These are phyloP conservation scores for Cynopterus brachyotis DNA, from an alignment of 2,113 vertebrate genomes.

Conservation along the genomic window DNA sequence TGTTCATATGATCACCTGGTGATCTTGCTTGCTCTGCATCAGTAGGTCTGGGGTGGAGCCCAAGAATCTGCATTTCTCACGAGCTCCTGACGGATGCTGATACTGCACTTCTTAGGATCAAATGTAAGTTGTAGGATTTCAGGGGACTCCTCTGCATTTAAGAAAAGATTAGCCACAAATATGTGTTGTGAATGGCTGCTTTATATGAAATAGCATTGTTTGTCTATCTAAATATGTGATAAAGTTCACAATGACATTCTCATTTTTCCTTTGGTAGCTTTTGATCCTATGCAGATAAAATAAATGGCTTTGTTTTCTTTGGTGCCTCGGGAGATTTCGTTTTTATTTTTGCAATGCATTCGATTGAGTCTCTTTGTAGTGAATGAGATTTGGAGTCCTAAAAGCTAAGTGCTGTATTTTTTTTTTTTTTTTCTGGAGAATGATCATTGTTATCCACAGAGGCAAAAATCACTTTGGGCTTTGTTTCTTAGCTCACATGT, in stretches of 20 bases:
- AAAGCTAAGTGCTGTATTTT: background rate
- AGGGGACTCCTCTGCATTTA: background rate
- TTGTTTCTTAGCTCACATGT: background rate
- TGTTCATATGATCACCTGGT: background rate
- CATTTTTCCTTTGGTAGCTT: background rate
- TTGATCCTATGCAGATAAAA: background rate
- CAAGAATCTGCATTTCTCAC: background rate
- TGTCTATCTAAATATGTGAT: background rate
- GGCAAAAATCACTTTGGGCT: background rate
- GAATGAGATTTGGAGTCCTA: background rate
- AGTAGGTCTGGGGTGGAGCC: background rate
- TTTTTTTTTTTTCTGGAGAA: background rate
- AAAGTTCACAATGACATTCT: background rate
- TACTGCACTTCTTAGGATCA: background rate
- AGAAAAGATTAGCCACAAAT: background rate
- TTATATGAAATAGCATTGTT: background rate
- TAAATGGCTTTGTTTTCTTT: background rate
- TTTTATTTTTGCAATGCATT: background rate
- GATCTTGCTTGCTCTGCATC: background rate
- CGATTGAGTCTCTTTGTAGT: background rate
- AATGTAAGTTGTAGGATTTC: background rate
- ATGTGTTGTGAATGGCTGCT: conserved; percentile 32
- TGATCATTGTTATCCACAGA: background rate
- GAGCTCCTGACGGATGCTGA: background rate
- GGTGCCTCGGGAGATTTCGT: background rate